Conservation (phyloP, 2,888 invertebrate species). For the Ochlodes sylvanus region DNA sequence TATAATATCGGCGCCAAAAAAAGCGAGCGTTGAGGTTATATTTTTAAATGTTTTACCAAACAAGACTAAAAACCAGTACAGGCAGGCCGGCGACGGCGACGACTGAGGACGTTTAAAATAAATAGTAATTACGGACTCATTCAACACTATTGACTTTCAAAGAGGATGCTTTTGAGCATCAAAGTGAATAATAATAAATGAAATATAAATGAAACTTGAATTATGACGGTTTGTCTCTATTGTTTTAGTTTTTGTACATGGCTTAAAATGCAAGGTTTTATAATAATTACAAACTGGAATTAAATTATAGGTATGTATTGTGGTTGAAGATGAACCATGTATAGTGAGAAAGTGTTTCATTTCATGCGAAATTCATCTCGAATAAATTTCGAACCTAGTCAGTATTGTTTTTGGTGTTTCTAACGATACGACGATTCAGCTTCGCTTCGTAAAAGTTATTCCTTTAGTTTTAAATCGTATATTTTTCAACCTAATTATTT, state of each 20-base stretch:
- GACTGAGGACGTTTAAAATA: slow-evolving; percentile 42
- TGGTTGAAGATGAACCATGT: too few relatives aligned
- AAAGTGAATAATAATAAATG: slow-evolving; percentile 24
- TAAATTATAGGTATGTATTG: too few relatives aligned
- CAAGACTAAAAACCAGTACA: slow-evolving; percentile 16
- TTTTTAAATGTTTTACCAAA: slow-evolving; percentile 27
- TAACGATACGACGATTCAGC: too few relatives aligned
- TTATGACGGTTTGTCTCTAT: slow-evolving; percentile 25
- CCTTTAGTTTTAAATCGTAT: too few relatives aligned
- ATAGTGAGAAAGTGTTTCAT: too few relatives aligned
- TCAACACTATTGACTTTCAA: slow-evolving; percentile 41
- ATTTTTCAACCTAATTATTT: too few relatives aligned
- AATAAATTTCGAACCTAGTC: neutral
- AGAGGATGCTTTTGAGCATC: slow-evolving; percentile 27
- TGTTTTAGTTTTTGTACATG: slow-evolving; percentile 21
- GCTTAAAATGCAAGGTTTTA: neutral
- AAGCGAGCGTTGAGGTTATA: slow-evolving; percentile 18
- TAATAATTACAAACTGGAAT: neutral
- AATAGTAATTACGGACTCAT: slow-evolving; percentile 46
- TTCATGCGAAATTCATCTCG: neutral
- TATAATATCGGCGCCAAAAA: slow-evolving; percentile 8
- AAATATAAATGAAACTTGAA: slow-evolving; percentile 30
- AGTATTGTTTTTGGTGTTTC: too few relatives aligned
- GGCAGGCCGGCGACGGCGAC: slow-evolving; percentile 41
- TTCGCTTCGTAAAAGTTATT: too few relatives aligned